phyloP scores from a whole-genome alignment of 2,797 vertebrate genomes.

The Decapterus maruadsi region DNA sequence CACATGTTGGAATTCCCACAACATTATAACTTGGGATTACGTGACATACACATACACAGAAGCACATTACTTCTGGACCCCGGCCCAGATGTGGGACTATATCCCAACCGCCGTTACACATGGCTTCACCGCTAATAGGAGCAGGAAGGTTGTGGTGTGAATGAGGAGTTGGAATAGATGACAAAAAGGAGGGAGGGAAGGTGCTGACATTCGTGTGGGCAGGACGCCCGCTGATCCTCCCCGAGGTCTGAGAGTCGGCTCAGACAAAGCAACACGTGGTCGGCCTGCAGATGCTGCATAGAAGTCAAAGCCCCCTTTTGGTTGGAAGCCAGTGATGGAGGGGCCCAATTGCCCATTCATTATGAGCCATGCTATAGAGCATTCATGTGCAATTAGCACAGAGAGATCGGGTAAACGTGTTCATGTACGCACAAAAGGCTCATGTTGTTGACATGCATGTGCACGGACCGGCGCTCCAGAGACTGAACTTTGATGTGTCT shows the following conservation, averaged over 20 bases:
- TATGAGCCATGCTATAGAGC: slow-evolving; percentile 74
- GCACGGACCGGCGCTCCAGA: slow-evolving; percentile 56
- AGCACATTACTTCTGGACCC: slow-evolving; percentile 51
- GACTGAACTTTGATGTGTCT: slow-evolving; percentile 72
- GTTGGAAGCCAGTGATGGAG: slow-evolving; percentile 66
- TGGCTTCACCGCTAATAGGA: slow-evolving; percentile 68
- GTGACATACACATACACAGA: slow-evolving; percentile 39
- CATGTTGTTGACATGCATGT: slow-evolving; percentile 36
- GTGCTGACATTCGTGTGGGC: slow-evolving; percentile 60
- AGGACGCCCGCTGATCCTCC: slow-evolving; percentile 64
- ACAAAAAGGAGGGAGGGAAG: slow-evolving; percentile 39
- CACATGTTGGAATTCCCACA: slow-evolving; percentile 47
- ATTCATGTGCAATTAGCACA: slow-evolving; percentile 79
- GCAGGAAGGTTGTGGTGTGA: slow-evolving; percentile 67
- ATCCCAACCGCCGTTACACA: slow-evolving; percentile 62
- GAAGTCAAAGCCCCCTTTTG: slow-evolving; percentile 61
- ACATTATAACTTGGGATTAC: slow-evolving; percentile 66
- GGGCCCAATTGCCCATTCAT: slow-evolving; percentile 77
- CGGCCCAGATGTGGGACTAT: slow-evolving; percentile 54
- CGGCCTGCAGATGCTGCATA: slow-evolving; percentile 57
- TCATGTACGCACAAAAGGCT: slow-evolving; percentile 31
- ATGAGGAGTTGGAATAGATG: slow-evolving; percentile 61
- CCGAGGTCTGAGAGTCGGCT: slow-evolving; percentile 55
- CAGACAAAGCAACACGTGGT: slow-evolving; percentile 55
- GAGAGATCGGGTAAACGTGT: slow-evolving; percentile 60